Evolutionary conservation across 2,113 vertebrate genomes (phyloP).

Genomic region (Sakesphorus luctuosus): DNA sequence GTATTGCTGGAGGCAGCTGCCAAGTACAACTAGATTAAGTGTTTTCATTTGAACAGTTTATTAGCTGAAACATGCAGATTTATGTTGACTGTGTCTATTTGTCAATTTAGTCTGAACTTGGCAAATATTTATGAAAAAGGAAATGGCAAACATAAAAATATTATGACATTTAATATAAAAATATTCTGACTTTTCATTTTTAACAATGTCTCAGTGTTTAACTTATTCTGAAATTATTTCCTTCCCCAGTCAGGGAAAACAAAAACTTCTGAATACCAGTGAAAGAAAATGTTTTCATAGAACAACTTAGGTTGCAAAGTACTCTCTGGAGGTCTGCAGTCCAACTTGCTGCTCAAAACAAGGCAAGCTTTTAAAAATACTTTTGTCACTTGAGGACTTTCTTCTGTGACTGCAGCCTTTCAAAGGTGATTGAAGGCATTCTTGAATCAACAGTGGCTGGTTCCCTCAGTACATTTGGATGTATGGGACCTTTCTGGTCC

Average conservation of each 20-base stretch:
- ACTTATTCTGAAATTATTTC: neutral
- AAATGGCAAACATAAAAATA: conserved; percentile 18
- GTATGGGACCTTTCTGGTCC: neutral
- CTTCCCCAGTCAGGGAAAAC: neutral
- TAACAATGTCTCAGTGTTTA: neutral
- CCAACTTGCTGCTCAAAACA: neutral
- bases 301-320: neutral
- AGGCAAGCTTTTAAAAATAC: neutral
- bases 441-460: fast-evolving
- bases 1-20: conserved; percentile 5
- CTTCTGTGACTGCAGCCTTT: neutral
- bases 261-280: neutral
- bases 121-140: neutral
- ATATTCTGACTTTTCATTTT: conserved; percentile 18
- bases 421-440: neutral
- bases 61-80: conserved; percentile 1
- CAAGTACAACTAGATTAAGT: conserved; percentile 5
- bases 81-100: conserved; percentile 5
- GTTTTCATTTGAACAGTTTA: conserved; percentile 32
- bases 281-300: neutral
- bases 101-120: conserved; percentile 16
- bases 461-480: neutral
- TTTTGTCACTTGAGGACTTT: neutral
- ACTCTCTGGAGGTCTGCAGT: neutral
- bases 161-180: neutral